Conservation (phyloP, 2,113 vertebrate genomes). For the Hippocampus mohnikei region DNA sequence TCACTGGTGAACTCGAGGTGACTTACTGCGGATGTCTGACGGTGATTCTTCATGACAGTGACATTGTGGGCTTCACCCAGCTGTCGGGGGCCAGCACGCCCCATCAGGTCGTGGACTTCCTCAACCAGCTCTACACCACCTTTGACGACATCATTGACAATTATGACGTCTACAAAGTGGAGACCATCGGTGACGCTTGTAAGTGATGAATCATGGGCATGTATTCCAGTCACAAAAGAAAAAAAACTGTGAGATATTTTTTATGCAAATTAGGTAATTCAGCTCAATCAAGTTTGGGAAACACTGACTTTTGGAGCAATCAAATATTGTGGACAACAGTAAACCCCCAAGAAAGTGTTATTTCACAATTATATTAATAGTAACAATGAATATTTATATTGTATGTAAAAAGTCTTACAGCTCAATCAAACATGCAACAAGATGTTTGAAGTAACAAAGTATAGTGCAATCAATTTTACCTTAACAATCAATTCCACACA, state of each 20-base stretch:
- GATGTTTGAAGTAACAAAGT: no score
- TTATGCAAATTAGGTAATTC: not conserved
- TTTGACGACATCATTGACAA: slow-evolving; percentile 79
- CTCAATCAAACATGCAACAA: no score
- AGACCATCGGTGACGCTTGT: slow-evolving; percentile 79
- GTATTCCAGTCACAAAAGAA: not conserved
- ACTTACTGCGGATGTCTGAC: not conserved
- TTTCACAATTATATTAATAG: not conserved
- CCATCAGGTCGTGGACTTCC: slow-evolving; percentile 74
- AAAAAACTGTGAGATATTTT: not conserved
- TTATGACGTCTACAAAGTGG: slow-evolving; percentile 79
- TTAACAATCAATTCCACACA: no score
- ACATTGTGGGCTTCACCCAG: slow-evolving; percentile 78
- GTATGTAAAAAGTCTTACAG: no score
- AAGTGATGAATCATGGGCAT: slow-evolving; percentile 29
- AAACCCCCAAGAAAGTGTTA: not conserved
- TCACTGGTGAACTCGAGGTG: not conserved
- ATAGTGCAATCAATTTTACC: no score
- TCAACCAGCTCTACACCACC: slow-evolving; percentile 78
- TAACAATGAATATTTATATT: no score
- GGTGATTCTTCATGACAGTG: slow-evolving; percentile 48
- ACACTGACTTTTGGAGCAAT: not conserved
- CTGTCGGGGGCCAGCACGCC: slow-evolving; percentile 76
- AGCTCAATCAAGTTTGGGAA: not conserved
- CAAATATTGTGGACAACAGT: not conserved